Base-by-base conservation (phyloP, 1,140 invertebrate genomes). In the Zaprionus lachaisei region DNA sequence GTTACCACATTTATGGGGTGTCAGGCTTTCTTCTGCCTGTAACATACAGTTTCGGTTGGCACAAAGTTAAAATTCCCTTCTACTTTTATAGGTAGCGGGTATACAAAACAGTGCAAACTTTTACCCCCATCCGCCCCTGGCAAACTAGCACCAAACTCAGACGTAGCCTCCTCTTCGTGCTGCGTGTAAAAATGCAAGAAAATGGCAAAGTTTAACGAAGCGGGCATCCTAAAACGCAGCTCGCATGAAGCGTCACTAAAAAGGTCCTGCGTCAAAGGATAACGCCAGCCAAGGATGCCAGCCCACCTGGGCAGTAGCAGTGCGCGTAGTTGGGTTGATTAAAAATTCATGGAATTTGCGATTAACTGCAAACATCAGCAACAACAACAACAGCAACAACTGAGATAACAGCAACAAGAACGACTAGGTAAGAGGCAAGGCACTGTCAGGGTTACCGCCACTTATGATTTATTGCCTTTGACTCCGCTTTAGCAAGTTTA, bases 271-370 rank as follows among this genome's bases (percentile, higher is more conserved):
- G 61, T 82, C 78, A 80, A 80, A 82, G 80, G 74, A 82, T 80
- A 73, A 56, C 44, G 28, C 51, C 17, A 14, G 20, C 64, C 64
- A 61, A 69, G 66, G 54, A 57, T 56, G 74, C 62, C 56, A 34
- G 37, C 41, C 17, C 17, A 24, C 44, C 54, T 41, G 71, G 9
- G 58, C n/a, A 34, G 26, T 41, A 15, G 12, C 24, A 44, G 22
- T 9, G 60, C 54, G 71, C 65, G 65, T 22, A 47, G 41, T 78
- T 54, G 49, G 57, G 17, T 65, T 82, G 70, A 73, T 82, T 82
- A 82, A 80, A 82, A 72, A 79, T 81, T 77, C 77, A 82, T 82
- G 77, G 70, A 82, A 82, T 80, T 82, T 77, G 73, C 80, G 77
- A 82, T 82, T 80, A 82, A 82, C 80, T 80, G 77, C 65, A 81